A percentile compares a stretch with the other conserved stretches of the same genome.
phyloP scores from a whole-genome alignment of 2,113 vertebrate genomes.

The Poicephalus gulielmi region DNA sequence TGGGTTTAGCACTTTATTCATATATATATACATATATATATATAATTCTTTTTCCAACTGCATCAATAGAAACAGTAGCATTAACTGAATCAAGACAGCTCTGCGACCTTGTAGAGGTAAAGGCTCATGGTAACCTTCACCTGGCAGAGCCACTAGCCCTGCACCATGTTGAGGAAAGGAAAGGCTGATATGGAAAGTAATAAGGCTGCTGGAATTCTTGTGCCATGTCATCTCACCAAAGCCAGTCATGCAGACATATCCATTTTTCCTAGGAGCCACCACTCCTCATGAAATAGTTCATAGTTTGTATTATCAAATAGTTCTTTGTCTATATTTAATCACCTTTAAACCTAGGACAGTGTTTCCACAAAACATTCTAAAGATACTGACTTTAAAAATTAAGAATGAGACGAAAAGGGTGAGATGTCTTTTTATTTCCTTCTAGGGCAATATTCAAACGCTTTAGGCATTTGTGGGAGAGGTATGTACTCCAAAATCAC shows the following conservation, averaged over 20 bases:
- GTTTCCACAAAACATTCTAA: background rate
- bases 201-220: background rate
- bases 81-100: background rate
- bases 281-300: background rate
- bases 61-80: background rate
- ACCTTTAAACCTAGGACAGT: background rate
- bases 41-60: background rate
- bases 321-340: background rate
- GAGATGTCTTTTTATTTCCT: background rate
- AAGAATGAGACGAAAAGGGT: background rate
- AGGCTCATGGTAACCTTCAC: fast-evolving
- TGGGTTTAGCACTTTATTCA: background rate
- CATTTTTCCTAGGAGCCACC: background rate
- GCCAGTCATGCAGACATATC: background rate
- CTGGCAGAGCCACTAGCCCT: background rate
- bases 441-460: background rate
- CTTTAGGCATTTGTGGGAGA: background rate
- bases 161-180: background rate
- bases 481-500: background rate
- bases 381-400: background rate
- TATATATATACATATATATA: too few relatives aligned
- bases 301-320: background rate
- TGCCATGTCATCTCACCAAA: background rate
- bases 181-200: background rate
- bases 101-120: background rate